A percentile compares a stretch with the other conserved stretches of the same genome.
Conservation (phyloP, 30 jellyfish, hydroid and myxozoan species). For the Aurelia coerulea region DNA sequence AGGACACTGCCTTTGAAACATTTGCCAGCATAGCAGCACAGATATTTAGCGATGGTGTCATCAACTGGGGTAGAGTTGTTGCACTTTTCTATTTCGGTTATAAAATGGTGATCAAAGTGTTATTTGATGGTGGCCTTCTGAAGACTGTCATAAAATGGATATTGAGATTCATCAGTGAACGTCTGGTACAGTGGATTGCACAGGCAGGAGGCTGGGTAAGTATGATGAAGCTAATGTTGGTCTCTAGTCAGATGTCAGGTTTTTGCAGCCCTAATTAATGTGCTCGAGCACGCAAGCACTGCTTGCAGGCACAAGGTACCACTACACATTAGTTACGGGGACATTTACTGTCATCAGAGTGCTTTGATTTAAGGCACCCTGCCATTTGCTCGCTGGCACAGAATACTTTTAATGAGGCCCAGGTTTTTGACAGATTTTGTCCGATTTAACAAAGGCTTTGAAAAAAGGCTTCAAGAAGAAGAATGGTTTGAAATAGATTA, state of each 20-base stretch:
- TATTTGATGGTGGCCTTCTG: constrained; percentile 54
- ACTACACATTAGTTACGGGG: too few species aligned
- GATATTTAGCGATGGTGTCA: constrained; percentile 86
- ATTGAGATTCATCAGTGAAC: constrained; percentile 63
- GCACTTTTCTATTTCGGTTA: constrained; percentile 86
- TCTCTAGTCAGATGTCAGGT: too few species aligned
- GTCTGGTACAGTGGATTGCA: constrained; percentile 85
- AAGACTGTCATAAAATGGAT: constrained; percentile 83
- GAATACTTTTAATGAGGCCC: too few species aligned
- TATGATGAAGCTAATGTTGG: background rate
- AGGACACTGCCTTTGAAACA: constrained; percentile 77
- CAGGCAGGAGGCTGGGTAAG: constrained; percentile 97
- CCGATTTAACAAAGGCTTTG: too few species aligned
- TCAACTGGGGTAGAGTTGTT: constrained; percentile 96
- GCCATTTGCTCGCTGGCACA: too few species aligned
- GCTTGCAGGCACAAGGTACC: background rate
- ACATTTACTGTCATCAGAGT: too few species aligned
- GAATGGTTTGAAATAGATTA: too few species aligned
- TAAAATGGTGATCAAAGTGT: constrained; percentile 69
- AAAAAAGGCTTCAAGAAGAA: too few species aligned
- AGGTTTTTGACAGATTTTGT: too few species aligned
- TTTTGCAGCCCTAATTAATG: too few species aligned
- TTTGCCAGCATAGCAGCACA: constrained; percentile 84
- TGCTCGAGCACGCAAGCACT: too few species aligned
- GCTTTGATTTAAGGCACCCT: too few species aligned